phyloP scores from a whole-genome alignment of 2,888 invertebrate genomes.

The Acleris sparsana region DNA sequence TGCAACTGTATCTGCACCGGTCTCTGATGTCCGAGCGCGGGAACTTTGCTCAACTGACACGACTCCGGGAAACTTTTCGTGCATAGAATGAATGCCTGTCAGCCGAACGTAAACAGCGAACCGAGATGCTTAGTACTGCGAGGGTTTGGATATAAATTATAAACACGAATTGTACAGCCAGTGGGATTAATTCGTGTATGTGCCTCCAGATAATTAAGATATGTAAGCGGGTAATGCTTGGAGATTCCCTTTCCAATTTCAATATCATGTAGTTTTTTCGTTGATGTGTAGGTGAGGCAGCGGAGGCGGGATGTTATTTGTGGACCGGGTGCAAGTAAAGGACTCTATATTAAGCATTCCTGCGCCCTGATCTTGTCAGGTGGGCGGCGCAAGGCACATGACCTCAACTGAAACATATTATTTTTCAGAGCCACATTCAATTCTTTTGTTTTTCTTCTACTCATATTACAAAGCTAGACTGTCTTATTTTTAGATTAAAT shows the following conservation, averaged over 20 bases:
- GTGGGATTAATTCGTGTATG: background rate
- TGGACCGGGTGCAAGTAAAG: constrained; percentile 76
- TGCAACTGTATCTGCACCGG: constrained; percentile 72
- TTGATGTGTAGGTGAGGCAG: constrained; percentile 53
- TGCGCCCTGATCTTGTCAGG: constrained; percentile 77
- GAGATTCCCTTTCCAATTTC: constrained; percentile 34
- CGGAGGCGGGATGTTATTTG: constrained; percentile 76
- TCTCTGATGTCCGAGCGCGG: constrained; percentile 74
- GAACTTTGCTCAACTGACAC: constrained; percentile 76
- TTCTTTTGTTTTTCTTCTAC: constrained; percentile 73
- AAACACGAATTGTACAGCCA: constrained; percentile 5
- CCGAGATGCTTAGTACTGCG: constrained; percentile 44
- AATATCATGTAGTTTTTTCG: constrained; percentile 48
- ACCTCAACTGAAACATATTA: constrained; percentile 79
- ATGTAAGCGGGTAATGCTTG: background rate
- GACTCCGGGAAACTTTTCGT: constrained; percentile 77
- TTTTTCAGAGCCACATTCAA: constrained; percentile 72
- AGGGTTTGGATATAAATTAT: constrained; percentile 33
- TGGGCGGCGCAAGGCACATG: constrained; percentile 66
- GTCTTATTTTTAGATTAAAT: constrained; percentile 74
- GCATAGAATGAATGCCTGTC: constrained; percentile 81
- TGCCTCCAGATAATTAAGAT: background rate
- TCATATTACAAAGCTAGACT: constrained; percentile 61
- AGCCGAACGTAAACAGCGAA: constrained; percentile 74
- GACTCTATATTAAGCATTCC: constrained; percentile 82